Evolutionary conservation across 1,140 invertebrate genomes (phyloP), one percentile per base, ranked within the genome.

Genomic region (Hycleus phaleratus): DNA sequence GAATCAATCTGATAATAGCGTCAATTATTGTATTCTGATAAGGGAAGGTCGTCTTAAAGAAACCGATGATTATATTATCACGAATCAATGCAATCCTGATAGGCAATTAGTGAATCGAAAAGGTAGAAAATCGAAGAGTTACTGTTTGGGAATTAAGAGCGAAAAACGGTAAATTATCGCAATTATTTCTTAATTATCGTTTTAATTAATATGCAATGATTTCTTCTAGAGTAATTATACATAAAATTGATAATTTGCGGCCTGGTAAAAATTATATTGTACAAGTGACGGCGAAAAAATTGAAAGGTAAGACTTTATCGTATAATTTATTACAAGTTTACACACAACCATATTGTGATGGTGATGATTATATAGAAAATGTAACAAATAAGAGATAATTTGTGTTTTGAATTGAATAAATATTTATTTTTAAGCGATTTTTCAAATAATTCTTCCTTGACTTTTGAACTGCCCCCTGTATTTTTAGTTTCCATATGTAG

Each of bases 201-300:
- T 43, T 18, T 49, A 8, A 24, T n/a, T 61, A 26, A 5, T 50
- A 32, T 18, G 18, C 18, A 18, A 18, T 18, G 18, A 18, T 51
- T 48, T 58, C 46, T 73, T 73, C 32, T 50, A 77, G 75, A 47
- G 67, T 73, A n/a, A 63, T 77, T n/a, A 71, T 66, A 1, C 66
- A 78, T 53, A 69, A 61, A 55, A 73, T 79, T 4, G 60, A 48
- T n/a, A 65, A 73, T 6, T 61, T 79, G 26, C 70, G 70, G 39
- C 66, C 74, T 9, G 71, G 69, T 3, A 66, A 66, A 61, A 68
- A 56, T 48, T 79, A 79, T 56, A 62, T 74, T 3, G 67, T 78
- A 4, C 76, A 78, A 63, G 70, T 79, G 1, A 77, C 73, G 7
- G 71, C 77, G 3, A 69, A 71, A 46, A 74, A 77, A 55, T 66